Conservation (phyloP, 1,140 invertebrate species). For the Mylabris phalerata region DNA sequence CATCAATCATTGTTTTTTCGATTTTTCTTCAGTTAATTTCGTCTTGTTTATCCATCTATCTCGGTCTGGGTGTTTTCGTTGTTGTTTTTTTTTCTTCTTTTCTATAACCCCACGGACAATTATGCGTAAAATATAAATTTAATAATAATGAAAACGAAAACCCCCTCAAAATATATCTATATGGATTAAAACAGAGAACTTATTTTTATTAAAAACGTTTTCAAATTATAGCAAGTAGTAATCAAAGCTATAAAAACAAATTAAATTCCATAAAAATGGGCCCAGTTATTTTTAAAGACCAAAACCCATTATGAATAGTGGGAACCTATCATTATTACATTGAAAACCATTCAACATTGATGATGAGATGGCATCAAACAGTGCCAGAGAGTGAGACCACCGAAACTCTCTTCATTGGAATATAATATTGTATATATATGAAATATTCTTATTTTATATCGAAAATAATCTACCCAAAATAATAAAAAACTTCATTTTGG, state of each 20-base stretch:
- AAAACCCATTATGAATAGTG: conserved; percentile 37
- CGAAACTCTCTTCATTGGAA: conserved; percentile 11
- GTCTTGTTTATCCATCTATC: too few species aligned
- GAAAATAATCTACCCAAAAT: too few species aligned
- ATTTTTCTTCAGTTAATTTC: conserved; percentile 16
- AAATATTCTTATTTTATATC: conserved; percentile 30
- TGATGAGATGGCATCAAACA: conserved; percentile 21
- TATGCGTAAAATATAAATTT: too few species aligned
- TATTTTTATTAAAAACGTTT: conserved; percentile 41
- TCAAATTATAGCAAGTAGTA: conserved; percentile 41
- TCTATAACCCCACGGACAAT: too few species aligned
- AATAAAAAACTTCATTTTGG: too few species aligned
- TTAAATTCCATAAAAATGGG: conserved; percentile 42
- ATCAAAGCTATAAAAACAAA: conserved; percentile 45
- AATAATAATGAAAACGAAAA: too few species aligned
- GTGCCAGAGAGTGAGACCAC: conserved; percentile 1
- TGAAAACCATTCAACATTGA: conserved; percentile 21
- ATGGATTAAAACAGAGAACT: neutral
- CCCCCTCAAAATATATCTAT: too few species aligned
- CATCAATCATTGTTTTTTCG: conserved; percentile 33
- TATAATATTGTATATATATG: conserved; percentile 16
- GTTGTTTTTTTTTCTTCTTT: too few species aligned
- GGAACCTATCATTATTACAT: conserved; percentile 36
- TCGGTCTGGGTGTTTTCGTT: too few species aligned
- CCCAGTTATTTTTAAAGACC: conserved; percentile 35